Evolutionary conservation across 2,113 vertebrate species (phyloP).

Genomic region (Oreochromis niloticus): DNA sequence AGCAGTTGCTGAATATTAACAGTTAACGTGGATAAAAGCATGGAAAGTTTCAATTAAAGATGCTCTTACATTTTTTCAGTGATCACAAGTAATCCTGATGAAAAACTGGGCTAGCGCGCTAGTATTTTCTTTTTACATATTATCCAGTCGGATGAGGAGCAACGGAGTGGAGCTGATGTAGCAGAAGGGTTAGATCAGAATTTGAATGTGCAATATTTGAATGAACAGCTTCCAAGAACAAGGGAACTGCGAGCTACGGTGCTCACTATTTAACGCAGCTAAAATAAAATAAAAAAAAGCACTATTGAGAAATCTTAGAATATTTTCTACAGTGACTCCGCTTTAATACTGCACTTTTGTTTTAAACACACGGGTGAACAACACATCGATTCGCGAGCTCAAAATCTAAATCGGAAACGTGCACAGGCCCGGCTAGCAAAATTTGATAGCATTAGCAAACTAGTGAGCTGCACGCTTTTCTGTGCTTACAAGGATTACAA

Average conservation of each 20-base stretch:
- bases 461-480: not conserved
- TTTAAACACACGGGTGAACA: not conserved
- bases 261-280: not conserved
- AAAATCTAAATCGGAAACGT: not conserved
- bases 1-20: not conserved
- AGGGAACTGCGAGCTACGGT: not conserved
- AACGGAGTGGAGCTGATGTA: not conserved
- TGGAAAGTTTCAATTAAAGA: not conserved
- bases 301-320: not conserved
- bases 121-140: not conserved
- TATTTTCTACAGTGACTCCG: not conserved
- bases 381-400: not conserved
- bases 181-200: not conserved
- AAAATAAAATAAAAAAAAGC: not conserved
- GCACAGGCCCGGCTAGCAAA: conserved; percentile 24
- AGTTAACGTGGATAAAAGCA: not conserved
- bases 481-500: not conserved
- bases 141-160: not conserved
- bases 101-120: not conserved
- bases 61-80: not conserved
- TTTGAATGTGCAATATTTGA: not conserved
- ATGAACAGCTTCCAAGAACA: not conserved
- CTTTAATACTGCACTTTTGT: not conserved
- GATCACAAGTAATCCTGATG: not conserved
- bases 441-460: not conserved